Evolutionary conservation across 2,888 invertebrate genomes (phyloP), one percentile per base, ranked within the genome.

Genomic region (Ochropacha duplaris): DNA sequence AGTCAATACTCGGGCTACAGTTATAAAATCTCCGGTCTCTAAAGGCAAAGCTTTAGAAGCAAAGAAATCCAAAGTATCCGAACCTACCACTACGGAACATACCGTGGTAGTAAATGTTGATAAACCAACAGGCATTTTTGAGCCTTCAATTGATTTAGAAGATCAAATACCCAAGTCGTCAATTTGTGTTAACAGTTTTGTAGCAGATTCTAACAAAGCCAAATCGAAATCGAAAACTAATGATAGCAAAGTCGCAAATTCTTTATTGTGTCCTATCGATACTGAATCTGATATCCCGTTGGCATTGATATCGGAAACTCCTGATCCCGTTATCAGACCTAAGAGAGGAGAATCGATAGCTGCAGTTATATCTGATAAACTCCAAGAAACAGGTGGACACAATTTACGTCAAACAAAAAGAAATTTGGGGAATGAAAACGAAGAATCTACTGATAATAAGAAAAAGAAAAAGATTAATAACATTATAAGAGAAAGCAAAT

Each of bases 61-160:
- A 1, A 94, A 94, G 68, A 93, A 92, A 74, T 71, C 83, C 0
- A 93, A 86, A 74, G 62, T 72, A 8, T 56, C 79, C 12, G 90
- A 91, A 36, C 58, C 76, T 49, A 59, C 68, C 4, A 60, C 76
- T 14, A 59, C 76, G n/a, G 86, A 86, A 58, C 79, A 79, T 62
- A 73, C 79, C 14, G 69, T 88, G 22, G 86, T 92, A 31, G 87
- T 92, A 0, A 90, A 91, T 74, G 84, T 90, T 4, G 93, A 93
- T 68, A 89, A 89, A 66, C 95, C 95, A 0, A 95, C 95, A 0
- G 96, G 96, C 8, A 94, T 96, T 71, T 96, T 96, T 80, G 95
- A 95, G 76, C 94, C 96, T 0, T 95, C 95, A 1, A 86, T 95
- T 31, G 95, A 95, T 81, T 85, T 95, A 60, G 95, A 95, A 86